phyloP scores from a whole-genome alignment of 2,888 invertebrate genomes.

The Idaea biselata region DNA sequence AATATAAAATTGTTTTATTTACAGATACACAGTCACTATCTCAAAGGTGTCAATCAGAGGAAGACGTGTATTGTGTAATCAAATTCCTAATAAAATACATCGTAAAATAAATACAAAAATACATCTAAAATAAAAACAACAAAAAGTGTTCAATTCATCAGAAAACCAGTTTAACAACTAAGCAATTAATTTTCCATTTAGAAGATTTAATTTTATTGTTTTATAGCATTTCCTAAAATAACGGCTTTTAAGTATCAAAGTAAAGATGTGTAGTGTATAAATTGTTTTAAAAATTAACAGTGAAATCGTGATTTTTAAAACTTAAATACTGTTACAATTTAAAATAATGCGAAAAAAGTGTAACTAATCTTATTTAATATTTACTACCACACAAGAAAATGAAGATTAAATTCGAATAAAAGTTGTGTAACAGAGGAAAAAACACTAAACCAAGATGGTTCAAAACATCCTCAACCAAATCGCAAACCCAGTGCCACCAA shows the following conservation, averaged over 20 bases:
- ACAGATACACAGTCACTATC: neutral
- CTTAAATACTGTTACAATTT: neutral
- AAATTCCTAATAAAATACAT: neutral
- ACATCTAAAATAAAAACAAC: neutral
- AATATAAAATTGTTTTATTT: neutral
- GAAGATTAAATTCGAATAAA: neutral
- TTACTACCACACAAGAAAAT: neutral
- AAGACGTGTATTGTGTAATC: neutral
- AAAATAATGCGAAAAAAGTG: neutral
- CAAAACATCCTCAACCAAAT: slow-evolving; percentile 37
- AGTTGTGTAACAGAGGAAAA: neutral
- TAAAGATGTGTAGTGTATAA: neutral
- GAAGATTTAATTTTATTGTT: neutral
- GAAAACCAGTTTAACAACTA: neutral
- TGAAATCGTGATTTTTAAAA: neutral
- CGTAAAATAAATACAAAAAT: neutral
- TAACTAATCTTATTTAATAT: neutral
- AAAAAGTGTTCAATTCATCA: neutral
- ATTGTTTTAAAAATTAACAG: neutral
- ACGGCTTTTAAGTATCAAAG: neutral
- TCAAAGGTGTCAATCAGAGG: neutral
- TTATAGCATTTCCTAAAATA: neutral
- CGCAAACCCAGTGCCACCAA: slow-evolving; percentile 27
- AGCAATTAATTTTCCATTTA: neutral
- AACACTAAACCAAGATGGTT: slow-evolving; percentile 45